phyloP scores from a whole-genome alignment of 2,113 vertebrate species.

The Amphiprion ocellaris region DNA sequence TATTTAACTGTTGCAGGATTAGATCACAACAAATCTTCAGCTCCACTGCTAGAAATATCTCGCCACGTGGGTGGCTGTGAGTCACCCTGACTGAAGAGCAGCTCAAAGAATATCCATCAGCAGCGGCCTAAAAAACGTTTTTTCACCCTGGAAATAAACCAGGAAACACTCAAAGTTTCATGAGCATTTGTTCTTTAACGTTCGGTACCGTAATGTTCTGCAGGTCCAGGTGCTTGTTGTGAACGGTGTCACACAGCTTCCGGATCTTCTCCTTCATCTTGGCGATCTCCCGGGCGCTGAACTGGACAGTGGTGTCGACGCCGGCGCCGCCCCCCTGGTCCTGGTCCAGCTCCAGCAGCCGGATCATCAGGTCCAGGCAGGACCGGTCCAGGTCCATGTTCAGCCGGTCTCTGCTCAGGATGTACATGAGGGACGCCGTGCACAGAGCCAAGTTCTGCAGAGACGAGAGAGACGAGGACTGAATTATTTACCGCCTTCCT shows the following conservation, averaged over 20 bases:
- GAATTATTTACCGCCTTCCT: too few relatives aligned
- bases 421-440: conserved; percentile 98
- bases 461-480: not conserved
- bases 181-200: too few relatives aligned
- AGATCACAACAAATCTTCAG: not conserved
- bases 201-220: conserved; percentile 95
- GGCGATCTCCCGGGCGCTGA: conserved; percentile 96
- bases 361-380: conserved; percentile 97
- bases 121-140: not conserved
- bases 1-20: not conserved
- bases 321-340: conserved; percentile 85
- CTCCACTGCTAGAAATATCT: conserved; percentile 17
- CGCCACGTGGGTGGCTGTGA: conserved; percentile 12
- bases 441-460: conserved; percentile 96
- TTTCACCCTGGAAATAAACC: not conserved
- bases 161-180: not conserved
- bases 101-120: too few relatives aligned
- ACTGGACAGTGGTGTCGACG: conserved; percentile 84
- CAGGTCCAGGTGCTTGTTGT: conserved; percentile 98
- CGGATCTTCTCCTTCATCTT: conserved; percentile 99
- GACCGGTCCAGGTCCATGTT: conserved; percentile 97
- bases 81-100: conserved; percentile 8
- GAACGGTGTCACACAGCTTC: conserved; percentile 97
- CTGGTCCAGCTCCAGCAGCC: conserved; percentile 95
- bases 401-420: conserved; percentile 93